Evolutionary conservation across 2,888 invertebrate species (phyloP).

Genomic region (Trachelus tabidus): DNA sequence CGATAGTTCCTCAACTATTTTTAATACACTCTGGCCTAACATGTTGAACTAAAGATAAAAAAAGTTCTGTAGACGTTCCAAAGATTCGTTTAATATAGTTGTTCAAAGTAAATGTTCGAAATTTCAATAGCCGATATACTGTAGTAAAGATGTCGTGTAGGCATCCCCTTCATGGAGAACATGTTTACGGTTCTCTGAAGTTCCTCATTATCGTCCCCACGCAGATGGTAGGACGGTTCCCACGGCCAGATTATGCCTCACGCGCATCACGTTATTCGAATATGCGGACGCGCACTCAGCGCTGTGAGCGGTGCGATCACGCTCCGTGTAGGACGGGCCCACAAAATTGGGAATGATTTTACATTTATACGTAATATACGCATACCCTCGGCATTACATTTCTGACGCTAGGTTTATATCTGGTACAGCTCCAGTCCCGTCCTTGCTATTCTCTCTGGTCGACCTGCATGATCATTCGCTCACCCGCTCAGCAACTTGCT

Average conservation of each 20-base stretch:
- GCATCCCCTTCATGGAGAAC: conserved; percentile 10
- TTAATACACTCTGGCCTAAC: neutral
- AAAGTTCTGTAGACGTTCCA: neutral
- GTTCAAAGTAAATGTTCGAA: neutral
- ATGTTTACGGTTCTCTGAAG: conserved; percentile 16
- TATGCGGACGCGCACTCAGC: neutral
- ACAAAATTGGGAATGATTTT: conserved; percentile 7
- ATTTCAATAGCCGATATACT: neutral
- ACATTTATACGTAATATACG: conserved; percentile 11
- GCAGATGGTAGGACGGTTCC: conserved; percentile 13
- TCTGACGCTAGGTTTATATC: neutral
- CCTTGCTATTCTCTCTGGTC: neutral
- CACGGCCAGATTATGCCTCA: conserved; percentile 13
- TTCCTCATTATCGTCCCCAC: conserved; percentile 15
- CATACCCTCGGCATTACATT: neutral
- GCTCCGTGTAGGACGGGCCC: neutral
- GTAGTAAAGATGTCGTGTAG: conserved; percentile 17
- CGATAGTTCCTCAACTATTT: conserved; percentile 26
- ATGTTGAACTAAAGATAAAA: neutral
- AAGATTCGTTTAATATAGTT: neutral
- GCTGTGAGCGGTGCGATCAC: neutral
- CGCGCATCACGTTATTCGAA: neutral
- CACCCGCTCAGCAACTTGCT: neutral
- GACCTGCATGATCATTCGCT: neutral
- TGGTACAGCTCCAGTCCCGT: neutral